Conservation (phyloP, 2,113 vertebrate species). For the Nematolebias whitei region DNA sequence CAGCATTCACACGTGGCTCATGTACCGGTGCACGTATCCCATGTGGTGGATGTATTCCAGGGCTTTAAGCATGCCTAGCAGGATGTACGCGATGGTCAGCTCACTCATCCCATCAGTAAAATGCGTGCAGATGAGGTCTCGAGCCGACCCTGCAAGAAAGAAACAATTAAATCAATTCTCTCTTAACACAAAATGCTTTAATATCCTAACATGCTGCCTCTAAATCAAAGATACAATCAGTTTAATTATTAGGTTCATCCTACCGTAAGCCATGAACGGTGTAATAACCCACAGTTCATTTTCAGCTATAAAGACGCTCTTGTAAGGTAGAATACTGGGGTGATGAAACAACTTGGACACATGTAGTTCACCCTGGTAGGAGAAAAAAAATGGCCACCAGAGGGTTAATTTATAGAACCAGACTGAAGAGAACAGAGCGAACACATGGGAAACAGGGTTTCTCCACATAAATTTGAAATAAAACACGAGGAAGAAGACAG, state of each 20-base stretch:
- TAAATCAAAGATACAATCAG: background rate
- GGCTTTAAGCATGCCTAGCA: constrained; percentile 91
- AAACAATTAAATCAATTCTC: background rate
- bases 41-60: constrained; percentile 98
- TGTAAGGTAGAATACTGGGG: constrained; percentile 93
- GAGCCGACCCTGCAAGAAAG: constrained; percentile 87
- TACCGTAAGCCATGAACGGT: constrained; percentile 98
- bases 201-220: too few species aligned
- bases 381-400: background rate
- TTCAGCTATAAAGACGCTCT: constrained; percentile 92
- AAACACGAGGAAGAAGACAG: background rate
- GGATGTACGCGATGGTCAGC: constrained; percentile 92
- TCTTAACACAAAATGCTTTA: background rate
- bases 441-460: too few species aligned
- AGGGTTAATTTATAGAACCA: background rate
- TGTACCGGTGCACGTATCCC: constrained; percentile 97
- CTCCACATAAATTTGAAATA: too few species aligned
- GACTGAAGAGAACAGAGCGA: too few species aligned
- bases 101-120: constrained; percentile 95
- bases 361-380: constrained; percentile 87
- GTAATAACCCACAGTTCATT: constrained; percentile 98
- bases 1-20: too few species aligned
- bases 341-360: constrained; percentile 97
- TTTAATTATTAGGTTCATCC: constrained; percentile 40
- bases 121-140: constrained; percentile 93